These are phyloP conservation scores for Lochmaea crataegi DNA, from an alignment of 2,888 invertebrate species.

Conservation along the genomic window DNA sequence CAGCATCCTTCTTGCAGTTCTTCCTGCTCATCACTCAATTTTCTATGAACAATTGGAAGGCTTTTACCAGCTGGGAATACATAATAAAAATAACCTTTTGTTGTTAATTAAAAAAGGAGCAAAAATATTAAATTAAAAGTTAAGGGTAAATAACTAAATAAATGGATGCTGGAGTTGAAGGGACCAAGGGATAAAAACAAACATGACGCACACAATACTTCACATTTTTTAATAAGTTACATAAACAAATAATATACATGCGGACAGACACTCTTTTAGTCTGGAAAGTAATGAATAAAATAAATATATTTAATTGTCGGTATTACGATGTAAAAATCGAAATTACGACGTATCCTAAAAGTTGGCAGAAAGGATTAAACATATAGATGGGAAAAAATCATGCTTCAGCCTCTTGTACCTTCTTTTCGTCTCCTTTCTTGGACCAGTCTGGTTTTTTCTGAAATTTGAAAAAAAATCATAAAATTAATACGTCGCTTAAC, in stretches of 20 bases:
- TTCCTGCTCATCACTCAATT: too few relatives aligned
- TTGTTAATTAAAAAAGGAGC: constrained; percentile 25
- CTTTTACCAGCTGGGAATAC: too few relatives aligned
- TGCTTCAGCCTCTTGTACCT: constrained; percentile 90
- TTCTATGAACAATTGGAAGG: too few relatives aligned
- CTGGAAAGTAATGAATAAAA: constrained; percentile 45
- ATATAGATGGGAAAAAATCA: constrained; percentile 64
- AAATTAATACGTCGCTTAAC: constrained; percentile 15
- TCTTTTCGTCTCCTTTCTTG: constrained; percentile 88
- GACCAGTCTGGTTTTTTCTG: constrained; percentile 97
- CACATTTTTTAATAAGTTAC: constrained; percentile 47
- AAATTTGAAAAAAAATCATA: constrained; percentile 61
- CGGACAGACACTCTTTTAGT: constrained; percentile 42
- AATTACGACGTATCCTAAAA: constrained; percentile 21
- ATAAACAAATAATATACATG: constrained; percentile 49
- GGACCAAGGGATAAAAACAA: constrained; percentile 34
- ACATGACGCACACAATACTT: constrained; percentile 41
- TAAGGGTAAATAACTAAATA: constrained; percentile 9
- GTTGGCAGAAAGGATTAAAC: constrained; percentile 34
- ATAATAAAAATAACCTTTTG: too few relatives aligned
- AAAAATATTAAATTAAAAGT: constrained; percentile 39
- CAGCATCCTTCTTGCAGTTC: too few relatives aligned
- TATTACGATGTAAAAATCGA: constrained; percentile 33
- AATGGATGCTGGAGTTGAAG: not conserved
- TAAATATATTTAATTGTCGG: constrained; percentile 45